Conservation (phyloP, 2,888 invertebrate genomes). For the Brachycybe producta region DNA sequence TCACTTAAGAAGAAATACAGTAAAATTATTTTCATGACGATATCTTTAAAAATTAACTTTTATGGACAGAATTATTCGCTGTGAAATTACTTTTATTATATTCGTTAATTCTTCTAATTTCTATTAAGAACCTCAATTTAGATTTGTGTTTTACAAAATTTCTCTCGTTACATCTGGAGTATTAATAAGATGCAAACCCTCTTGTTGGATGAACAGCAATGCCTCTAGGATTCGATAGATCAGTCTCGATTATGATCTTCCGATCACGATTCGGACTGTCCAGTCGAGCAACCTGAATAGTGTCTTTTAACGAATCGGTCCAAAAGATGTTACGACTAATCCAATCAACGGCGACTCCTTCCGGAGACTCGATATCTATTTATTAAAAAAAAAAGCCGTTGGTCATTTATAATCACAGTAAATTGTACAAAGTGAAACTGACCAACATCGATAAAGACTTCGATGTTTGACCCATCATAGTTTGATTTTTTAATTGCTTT, state of each 20-base stretch:
- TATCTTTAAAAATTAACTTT: no score
- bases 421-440: neutral
- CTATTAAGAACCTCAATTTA: no score
- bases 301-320: slow-evolving; percentile 82
- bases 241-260: slow-evolving; percentile 59
- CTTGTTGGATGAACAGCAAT: slow-evolving; percentile 83
- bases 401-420: neutral
- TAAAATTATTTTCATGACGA: no score
- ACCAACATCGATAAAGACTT: slow-evolving; percentile 49
- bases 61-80: no score
- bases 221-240: slow-evolving; percentile 80
- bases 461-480: slow-evolving; percentile 59
- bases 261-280: slow-evolving; percentile 53
- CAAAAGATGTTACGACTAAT: slow-evolving; percentile 84
- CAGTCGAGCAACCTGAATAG: slow-evolving; percentile 78
- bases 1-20: no score
- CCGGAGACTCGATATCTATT: slow-evolving; percentile 69
- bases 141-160: no score
- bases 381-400: neutral
- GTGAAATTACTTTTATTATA: neutral
- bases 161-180: no score
- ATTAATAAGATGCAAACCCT: no score
- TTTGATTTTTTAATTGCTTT: slow-evolving; percentile 58
- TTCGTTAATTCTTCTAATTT: no score
- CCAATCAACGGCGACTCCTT: slow-evolving; percentile 90